Conservation (phyloP, 1,140 invertebrate genomes). For the Varroa destructor region DNA sequence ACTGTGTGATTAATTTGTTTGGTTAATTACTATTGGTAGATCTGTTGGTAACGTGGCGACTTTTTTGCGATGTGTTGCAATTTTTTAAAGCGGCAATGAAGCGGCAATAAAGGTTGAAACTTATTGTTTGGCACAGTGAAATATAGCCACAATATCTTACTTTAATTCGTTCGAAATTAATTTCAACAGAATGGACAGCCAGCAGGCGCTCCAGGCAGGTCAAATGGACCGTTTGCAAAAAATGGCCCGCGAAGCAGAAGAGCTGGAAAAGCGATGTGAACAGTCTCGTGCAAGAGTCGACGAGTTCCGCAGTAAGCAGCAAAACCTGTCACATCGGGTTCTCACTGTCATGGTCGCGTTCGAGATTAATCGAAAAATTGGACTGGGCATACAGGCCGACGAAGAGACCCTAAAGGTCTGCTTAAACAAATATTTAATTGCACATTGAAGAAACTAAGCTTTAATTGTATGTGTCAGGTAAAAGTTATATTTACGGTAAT, state of each 20-base stretch:
- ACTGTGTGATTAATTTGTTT: no score
- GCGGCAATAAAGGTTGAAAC: no score
- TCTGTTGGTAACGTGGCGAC: no score
- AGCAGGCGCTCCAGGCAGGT: background rate
- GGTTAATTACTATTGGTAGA: no score
- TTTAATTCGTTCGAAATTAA: no score
- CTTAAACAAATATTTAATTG: background rate
- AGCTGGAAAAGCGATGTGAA: conserved; percentile 56
- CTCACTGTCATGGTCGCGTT: conserved; percentile 70
- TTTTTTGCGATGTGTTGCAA: no score
- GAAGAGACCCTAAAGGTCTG: conserved; percentile 63
- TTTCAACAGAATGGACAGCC: background rate
- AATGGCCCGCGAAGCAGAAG: conserved; percentile 58
- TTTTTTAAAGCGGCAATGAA: no score
- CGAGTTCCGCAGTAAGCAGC: conserved; percentile 57
- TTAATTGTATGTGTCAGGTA: no score
- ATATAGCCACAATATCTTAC: background rate
- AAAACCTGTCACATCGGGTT: conserved; percentile 60
- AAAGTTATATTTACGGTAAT: no score
- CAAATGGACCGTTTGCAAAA: conserved; percentile 35
- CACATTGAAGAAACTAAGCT: no score
- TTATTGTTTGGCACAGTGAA: no score
- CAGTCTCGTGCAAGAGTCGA: conserved; percentile 55
- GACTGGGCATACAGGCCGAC: conserved; percentile 66
- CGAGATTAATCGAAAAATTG: conserved; percentile 69